These are phyloP conservation scores for Daptonema setosum DNA, from an alignment of 2,888 invertebrate species.

Conservation along the genomic window DNA sequence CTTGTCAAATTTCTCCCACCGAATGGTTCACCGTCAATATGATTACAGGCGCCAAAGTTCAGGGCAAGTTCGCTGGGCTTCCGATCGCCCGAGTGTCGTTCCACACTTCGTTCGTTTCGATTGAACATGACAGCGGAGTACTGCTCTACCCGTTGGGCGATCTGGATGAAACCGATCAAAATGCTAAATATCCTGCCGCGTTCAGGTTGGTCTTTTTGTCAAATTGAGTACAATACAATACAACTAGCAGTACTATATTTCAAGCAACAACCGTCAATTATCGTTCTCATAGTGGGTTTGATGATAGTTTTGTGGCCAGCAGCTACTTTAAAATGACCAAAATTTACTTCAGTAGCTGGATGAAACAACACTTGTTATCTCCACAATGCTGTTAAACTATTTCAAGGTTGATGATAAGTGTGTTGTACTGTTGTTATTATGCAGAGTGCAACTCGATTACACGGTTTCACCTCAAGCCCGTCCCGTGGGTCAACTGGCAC, in stretches of 20 bases:
- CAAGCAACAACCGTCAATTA: no score
- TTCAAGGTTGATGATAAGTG: no score
- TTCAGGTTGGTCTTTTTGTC: constrained; percentile 8
- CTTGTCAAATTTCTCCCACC: background rate
- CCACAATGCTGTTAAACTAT: no score
- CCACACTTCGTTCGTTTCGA: constrained; percentile 53
- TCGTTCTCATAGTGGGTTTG: no score
- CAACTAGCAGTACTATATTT: no score
- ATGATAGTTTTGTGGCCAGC: no score
- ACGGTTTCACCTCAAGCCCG: background rate
- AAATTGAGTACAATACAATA: background rate
- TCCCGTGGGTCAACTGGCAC: background rate
- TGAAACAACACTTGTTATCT: no score
- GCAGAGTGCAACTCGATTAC: background rate
- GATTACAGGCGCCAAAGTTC: constrained; percentile 36
- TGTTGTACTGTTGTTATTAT: background rate
- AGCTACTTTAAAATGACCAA: no score
- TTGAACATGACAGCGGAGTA: background rate
- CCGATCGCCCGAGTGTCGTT: constrained; percentile 32
- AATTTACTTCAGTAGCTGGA: no score
- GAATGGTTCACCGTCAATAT: background rate
- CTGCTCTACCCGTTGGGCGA: constrained; percentile 9
- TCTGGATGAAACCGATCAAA: constrained; percentile 12
- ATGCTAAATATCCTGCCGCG: constrained; percentile 7
- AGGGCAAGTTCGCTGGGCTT: constrained; percentile 35